Conservation (phyloP, 2,888 invertebrate species). For the Cyaniris semiargus region DNA sequence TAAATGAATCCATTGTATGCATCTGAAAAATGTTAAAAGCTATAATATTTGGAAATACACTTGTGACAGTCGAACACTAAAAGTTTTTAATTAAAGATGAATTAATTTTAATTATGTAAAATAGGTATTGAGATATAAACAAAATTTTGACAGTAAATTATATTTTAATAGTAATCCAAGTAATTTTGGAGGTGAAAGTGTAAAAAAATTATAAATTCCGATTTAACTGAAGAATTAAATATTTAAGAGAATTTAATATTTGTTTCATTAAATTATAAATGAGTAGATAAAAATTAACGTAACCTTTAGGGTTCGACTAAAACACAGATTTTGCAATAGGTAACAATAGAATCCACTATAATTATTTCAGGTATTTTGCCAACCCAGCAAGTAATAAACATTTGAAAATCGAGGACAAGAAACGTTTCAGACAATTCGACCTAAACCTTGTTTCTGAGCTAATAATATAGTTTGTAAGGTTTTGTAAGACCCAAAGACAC, state of each 20-base stretch:
- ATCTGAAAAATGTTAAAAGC: background rate
- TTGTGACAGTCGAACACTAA: background rate
- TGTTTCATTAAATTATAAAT: background rate
- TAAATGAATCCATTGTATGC: background rate
- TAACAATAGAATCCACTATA: background rate
- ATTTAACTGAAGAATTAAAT: background rate
- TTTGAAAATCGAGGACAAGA: constrained; percentile 24
- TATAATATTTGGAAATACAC: background rate
- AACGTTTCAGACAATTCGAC: constrained; percentile 30
- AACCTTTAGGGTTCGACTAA: background rate
- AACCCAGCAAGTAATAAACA: background rate
- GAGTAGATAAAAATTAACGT: background rate
- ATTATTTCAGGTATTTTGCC: background rate
- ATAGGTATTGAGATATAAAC: background rate
- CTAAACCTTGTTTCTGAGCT: constrained; percentile 18
- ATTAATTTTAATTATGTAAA: background rate
- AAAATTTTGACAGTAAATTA: background rate
- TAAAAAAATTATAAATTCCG: background rate
- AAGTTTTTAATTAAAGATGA: background rate
- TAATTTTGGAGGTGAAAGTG: background rate
- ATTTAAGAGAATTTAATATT: no score
- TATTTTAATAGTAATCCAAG: background rate
- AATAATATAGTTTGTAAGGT: constrained; percentile 26
- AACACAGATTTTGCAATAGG: background rate
- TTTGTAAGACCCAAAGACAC: constrained; percentile 30